These are phyloP conservation scores for Watsonalla binaria DNA, from an alignment of 2,888 invertebrate species.

Conservation along the genomic window DNA sequence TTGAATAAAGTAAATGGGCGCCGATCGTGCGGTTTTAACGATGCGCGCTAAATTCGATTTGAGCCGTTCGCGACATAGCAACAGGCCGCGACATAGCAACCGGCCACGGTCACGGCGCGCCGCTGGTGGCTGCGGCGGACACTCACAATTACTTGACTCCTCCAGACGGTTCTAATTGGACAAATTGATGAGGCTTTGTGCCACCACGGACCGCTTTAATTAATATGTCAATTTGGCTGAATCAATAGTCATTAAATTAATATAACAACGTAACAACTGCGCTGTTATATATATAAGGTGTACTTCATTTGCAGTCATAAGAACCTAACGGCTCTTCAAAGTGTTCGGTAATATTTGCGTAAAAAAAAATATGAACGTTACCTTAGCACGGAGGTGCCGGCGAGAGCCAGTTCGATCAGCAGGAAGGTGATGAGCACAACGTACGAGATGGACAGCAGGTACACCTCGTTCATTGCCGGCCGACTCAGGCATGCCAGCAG, in stretches of 20 bases:
- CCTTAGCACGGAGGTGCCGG: constrained; percentile 69
- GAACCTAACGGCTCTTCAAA: not conserved
- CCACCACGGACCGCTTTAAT: too few species aligned
- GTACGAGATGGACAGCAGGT: constrained; percentile 90
- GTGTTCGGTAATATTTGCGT: not conserved
- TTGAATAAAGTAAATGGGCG: constrained; percentile 26
- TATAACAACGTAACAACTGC: too few species aligned
- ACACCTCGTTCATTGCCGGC: constrained; percentile 93
- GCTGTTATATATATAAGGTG: too few species aligned
- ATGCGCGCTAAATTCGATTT: not conserved
- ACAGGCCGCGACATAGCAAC: constrained; percentile 5
- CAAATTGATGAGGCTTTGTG: too few species aligned
- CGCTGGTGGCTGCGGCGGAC: too few species aligned
- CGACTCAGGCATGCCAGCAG: constrained; percentile 86
- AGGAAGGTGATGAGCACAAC: constrained; percentile 88
- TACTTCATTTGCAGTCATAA: too few species aligned
- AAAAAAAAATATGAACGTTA: constrained; percentile 16
- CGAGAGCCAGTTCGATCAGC: constrained; percentile 81
- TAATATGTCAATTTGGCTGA: too few species aligned
- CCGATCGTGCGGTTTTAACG: constrained; percentile 28
- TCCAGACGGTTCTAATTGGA: too few species aligned
- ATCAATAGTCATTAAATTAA: too few species aligned
- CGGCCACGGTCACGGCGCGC: not conserved
- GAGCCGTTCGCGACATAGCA: not conserved
- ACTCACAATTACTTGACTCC: too few species aligned